Evolutionary conservation across 1,140 invertebrate species (phyloP), one percentile per base, ranked within the genome.

Genomic region (Leptinotarsa undecemlineata): DNA sequence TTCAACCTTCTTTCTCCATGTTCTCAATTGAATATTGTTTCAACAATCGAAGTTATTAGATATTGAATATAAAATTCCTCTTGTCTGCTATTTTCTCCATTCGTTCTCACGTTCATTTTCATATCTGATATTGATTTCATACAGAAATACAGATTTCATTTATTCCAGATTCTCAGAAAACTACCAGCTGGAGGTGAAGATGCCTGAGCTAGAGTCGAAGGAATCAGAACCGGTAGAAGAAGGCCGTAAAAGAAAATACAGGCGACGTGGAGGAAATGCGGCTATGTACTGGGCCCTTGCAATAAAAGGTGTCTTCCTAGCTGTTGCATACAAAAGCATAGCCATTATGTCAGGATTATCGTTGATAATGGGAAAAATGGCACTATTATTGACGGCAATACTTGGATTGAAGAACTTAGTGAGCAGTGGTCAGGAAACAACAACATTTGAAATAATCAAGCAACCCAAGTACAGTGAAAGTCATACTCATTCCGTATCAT

Each of bases 381-480:
- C 81, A 72, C 67, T 82, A 48, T 72, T 93, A 3, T 85, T 95
- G 19, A 92, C 91, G 48, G 90, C 90, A 13, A 91, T 94, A 57
- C 88, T 94, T 61, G 92, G 91, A 0, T 85, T 95, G 61, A 94
- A 93, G 86, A 94, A 93, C 81, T 85, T 94, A 21, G 88, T 92
- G 0, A 86, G 89, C 5, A 85, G 87, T 51, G 87, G 87, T 3
- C 88, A 90, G 67, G 92, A 93, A 81, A 94, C 93, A 83, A 94
- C 92, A 3, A 94, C 93, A 15, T 93, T 94, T 80, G 93, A 94
- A 85, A 94, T 95, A 81, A 91, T 95, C 19, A 94, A 95, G 83
- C 91, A 94, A 85, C 93, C 93, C n/a, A 90, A 94, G 78, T 90
- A 93, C 69, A 92, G 90, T 57, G 91, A 92, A 82, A 89, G 89